Conservation (phyloP, 2,113 vertebrate genomes). For the Prunella himalayana region DNA sequence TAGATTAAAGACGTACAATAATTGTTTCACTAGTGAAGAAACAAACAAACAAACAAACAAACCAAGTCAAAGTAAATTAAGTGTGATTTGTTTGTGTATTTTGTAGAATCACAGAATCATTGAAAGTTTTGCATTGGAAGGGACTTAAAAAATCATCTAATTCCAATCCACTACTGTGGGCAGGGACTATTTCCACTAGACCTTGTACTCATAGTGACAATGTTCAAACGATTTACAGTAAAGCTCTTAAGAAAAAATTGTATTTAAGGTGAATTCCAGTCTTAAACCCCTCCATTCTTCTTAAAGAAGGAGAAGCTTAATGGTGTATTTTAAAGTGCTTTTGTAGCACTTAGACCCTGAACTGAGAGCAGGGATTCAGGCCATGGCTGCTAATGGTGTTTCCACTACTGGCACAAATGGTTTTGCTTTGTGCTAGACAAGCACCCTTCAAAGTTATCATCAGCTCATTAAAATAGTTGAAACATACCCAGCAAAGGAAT, state of each 20-base stretch:
- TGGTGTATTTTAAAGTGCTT: background rate
- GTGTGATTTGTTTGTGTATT: background rate
- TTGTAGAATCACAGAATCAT: rapidly evolving
- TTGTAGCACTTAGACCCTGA: background rate
- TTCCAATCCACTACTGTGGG: background rate
- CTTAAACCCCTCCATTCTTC: background rate
- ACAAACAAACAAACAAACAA: background rate
- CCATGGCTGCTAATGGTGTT: background rate
- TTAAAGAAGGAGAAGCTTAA: background rate
- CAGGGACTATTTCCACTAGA: background rate
- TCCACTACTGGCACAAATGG: background rate
- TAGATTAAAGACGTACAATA: background rate
- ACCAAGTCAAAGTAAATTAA: background rate
- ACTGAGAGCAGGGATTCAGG: background rate
- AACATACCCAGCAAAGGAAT: background rate
- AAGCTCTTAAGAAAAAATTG: background rate
- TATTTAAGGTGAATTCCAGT: background rate
- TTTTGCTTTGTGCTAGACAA: background rate
- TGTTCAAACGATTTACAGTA: background rate
- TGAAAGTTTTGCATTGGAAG: background rate
- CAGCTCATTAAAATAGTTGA: background rate
- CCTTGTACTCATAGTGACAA: background rate
- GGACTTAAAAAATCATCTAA: background rate
- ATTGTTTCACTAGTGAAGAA: background rate
- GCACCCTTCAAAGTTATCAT: background rate